A percentile compares a stretch with the other conserved stretches of the same genome.
Conservation (phyloP, 2,113 vertebrate species). For the Forbesichthys agassizii region DNA sequence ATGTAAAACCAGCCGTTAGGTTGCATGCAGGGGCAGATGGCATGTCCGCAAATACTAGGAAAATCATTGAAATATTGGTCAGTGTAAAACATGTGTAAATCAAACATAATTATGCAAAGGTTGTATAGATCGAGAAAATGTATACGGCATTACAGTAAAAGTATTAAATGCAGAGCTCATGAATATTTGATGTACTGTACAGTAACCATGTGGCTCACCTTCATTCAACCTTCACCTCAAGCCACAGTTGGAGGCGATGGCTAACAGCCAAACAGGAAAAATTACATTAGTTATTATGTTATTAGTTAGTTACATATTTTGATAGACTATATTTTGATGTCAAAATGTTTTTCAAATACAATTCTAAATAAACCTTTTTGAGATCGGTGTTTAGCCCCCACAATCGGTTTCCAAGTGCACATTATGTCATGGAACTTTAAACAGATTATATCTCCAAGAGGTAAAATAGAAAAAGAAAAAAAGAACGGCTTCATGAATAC, state of each 20-base stretch:
- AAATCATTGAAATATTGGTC: too few species aligned
- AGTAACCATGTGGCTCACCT: too few species aligned
- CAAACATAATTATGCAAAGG: conserved; percentile 1
- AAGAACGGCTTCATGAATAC: neutral
- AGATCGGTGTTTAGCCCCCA: too few species aligned
- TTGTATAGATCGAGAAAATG: neutral
- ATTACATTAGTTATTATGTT: too few species aligned
- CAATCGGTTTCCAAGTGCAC: too few species aligned
- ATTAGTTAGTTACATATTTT: too few species aligned
- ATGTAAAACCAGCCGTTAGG: conserved; percentile 40
- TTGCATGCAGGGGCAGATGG: conserved; percentile 21
- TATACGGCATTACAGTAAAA: neutral
- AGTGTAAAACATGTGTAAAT: too few species aligned
- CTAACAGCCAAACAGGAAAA: neutral
- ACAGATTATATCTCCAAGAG: conserved; percentile 7
- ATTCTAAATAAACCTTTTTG: too few species aligned
- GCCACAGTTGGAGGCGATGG: neutral
- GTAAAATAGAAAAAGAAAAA: conserved; percentile 6
- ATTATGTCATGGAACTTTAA: neutral
- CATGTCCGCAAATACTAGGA: too few species aligned
- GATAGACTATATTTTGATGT: too few species aligned
- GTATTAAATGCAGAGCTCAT: neutral
- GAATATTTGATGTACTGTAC: neutral
- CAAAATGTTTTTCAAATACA: too few species aligned
- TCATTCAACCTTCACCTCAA: neutral